Evolutionary conservation across 2,113 vertebrate species (phyloP).

Genomic region (Tricholaema leucomelas): DNA sequence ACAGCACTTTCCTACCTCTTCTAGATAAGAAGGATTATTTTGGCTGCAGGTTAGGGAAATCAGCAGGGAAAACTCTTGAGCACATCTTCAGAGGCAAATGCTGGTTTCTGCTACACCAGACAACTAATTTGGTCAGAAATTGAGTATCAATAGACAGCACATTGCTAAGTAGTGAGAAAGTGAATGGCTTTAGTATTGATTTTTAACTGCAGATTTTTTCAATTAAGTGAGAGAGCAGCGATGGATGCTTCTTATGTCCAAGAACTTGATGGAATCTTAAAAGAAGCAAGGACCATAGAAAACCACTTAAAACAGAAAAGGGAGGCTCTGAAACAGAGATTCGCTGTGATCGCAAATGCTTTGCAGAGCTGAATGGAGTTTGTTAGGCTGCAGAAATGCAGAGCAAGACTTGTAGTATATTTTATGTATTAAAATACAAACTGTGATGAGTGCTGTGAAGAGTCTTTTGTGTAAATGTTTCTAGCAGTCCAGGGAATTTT

Average conservation of each 20-base stretch:
- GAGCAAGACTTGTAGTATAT: background rate
- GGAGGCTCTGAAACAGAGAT: conserved; percentile 70
- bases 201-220: conserved; percentile 52
- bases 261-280: conserved; percentile 74
- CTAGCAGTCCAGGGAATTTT: background rate
- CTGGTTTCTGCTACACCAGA: background rate
- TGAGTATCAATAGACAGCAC: background rate
- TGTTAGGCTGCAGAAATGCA: background rate
- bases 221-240: conserved; percentile 71
- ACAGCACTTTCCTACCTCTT: background rate
- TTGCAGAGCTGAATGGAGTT: conserved; percentile 56
- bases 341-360: conserved; percentile 63
- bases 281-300: conserved; percentile 72
- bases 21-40: background rate
- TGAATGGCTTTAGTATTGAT: background rate
- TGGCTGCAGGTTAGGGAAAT: background rate
- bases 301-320: conserved; percentile 72
- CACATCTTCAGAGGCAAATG: background rate
- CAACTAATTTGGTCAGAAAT: background rate
- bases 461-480: background rate
- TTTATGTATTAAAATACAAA: background rate
- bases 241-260: conserved; percentile 71
- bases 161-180: background rate
- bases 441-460: background rate
- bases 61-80: background rate